These are phyloP conservation scores for Nudaria mundana DNA, from an alignment of 2,888 invertebrate genomes.

Conservation along the genomic window DNA sequence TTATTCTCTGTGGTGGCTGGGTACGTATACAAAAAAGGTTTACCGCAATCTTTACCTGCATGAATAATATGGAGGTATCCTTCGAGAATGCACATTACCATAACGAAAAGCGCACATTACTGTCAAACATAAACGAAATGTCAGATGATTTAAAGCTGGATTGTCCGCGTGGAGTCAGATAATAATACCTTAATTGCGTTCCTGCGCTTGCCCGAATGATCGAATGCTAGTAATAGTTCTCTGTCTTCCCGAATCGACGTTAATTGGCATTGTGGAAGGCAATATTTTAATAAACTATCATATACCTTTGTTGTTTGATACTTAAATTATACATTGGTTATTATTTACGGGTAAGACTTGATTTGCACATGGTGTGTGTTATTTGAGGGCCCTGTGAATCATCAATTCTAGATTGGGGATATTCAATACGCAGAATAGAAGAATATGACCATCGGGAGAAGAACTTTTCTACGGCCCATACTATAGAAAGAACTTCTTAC, in stretches of 20 bases:
- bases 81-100: slow-evolving; percentile 30
- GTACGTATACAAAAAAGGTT: slow-evolving; percentile 11
- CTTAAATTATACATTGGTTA: no score
- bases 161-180: slow-evolving; percentile 44
- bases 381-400: no score
- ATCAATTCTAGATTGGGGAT: no score
- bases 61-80: slow-evolving; percentile 12
- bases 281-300: slow-evolving; percentile 31
- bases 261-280: slow-evolving; percentile 50
- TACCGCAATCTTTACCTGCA: slow-evolving; percentile 8
- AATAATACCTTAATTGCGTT: slow-evolving; percentile 69
- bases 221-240: slow-evolving; percentile 70
- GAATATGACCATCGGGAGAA: no score
- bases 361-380: no score
- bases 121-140: slow-evolving; percentile 46
- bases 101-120: slow-evolving; percentile 44
- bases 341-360: no score
- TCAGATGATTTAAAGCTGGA: slow-evolving; percentile 55
- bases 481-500: no score
- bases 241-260: slow-evolving; percentile 55
- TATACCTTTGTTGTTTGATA: slow-evolving; percentile 20
- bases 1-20: no score
- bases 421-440: no score
- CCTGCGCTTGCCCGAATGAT: slow-evolving; percentile 61
- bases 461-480: no score